phyloP scores from a whole-genome alignment of 2,113 vertebrate species.

The Pachycephala philippinensis region DNA sequence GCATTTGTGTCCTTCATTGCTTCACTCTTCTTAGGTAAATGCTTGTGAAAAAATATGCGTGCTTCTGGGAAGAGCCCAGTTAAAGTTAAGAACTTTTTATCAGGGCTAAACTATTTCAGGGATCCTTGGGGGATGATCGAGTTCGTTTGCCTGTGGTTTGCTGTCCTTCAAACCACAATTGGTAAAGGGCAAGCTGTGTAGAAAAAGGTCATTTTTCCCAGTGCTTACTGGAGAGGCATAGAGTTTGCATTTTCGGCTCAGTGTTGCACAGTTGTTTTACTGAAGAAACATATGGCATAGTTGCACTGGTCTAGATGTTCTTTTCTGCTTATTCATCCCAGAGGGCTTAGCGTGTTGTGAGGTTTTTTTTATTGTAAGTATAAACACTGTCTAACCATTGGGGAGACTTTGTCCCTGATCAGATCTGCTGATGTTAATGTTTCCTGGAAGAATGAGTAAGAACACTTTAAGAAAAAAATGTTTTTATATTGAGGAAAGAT shows the following conservation, averaged over 20 bases:
- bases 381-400: background rate
- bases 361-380: background rate
- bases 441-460: background rate
- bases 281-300: background rate
- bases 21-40: slow-evolving; percentile 43
- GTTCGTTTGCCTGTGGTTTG: background rate
- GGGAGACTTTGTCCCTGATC: background rate
- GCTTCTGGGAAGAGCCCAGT: background rate
- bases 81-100: background rate
- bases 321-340: slow-evolving; percentile 23
- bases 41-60: background rate
- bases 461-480: background rate
- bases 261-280: background rate
- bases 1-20: background rate
- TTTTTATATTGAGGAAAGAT: background rate
- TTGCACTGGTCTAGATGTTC: background rate
- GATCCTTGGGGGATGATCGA: background rate
- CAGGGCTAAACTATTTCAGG: background rate
- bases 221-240: background rate
- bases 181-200: background rate
- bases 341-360: background rate
- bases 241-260: background rate
- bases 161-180: background rate
- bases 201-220: background rate
- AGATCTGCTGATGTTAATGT: background rate